These are phyloP conservation scores for Pygmarrhopalites habei DNA, from an alignment of 1,140 invertebrate genomes.

Conservation along the genomic window DNA sequence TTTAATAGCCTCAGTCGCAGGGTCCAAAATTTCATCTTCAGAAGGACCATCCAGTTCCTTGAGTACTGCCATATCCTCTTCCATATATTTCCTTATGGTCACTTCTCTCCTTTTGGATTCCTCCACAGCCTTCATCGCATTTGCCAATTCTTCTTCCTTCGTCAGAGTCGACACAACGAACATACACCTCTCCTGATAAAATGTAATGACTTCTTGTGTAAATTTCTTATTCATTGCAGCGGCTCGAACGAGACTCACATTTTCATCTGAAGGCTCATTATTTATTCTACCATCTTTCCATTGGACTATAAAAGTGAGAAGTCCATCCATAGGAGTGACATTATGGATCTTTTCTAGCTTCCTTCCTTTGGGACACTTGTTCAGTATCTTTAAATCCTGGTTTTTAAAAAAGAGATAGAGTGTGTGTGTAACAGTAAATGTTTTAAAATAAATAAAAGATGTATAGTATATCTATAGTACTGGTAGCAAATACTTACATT, in stretches of 20 bases:
- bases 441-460: too few relatives aligned
- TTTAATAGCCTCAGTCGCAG: not conserved
- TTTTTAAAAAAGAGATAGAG: too few relatives aligned
- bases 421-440: too few relatives aligned
- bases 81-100: not conserved
- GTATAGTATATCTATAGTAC: too few relatives aligned
- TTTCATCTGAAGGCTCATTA: not conserved
- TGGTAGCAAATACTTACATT: too few relatives aligned
- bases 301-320: slow-evolving; percentile 3
- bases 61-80: not conserved
- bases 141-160: not conserved
- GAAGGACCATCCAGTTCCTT: too few relatives aligned
- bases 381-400: too few relatives aligned
- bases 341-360: not conserved
- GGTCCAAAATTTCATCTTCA: too few relatives aligned
- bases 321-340: slow-evolving; percentile 8
- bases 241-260: slow-evolving; percentile 1
- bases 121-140: not conserved
- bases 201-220: slow-evolving; percentile 13
- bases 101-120: slow-evolving; percentile 4
- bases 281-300: not conserved
- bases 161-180: not conserved
- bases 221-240: not conserved
- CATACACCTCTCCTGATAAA: slow-evolving; percentile 5
- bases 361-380: not conserved